Evolutionary conservation across 2,888 invertebrate species (phyloP), one percentile per base, ranked within the genome.

Genomic region (Boloria selene): DNA sequence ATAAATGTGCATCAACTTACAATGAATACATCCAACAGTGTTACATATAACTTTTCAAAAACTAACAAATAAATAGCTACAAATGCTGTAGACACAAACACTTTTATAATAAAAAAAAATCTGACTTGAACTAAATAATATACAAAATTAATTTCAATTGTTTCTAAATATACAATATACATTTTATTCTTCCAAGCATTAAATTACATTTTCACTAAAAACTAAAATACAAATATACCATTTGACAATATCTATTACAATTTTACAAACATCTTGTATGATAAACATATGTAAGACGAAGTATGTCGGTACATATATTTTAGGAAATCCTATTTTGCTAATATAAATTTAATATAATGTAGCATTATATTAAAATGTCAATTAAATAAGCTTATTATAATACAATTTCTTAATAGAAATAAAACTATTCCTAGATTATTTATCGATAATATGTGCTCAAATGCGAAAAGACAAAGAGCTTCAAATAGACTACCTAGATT

Each of bases 1-100:
- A 4, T 56, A 45, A 22, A 45, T 56, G 56, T 45, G 45, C 56
- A 45, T 45, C 22, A 16, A 45, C 26, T 22, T 13, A 56, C 44
- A 42, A 14, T 55, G 6, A 44, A 44, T 55, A n/a, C 22, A 44
- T 22, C 14, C 16, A 38, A 54, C 13, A 42, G 13, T 42, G 14
- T 18, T 42, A 18, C 17, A 17, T n/a, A 55, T 55, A 18, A 54
- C 16, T 55, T 44, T 31, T 6, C 31, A 31, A 44, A 54, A 7
- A 54, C 31, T 38, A 38, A 17, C n/a, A 10, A 38, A 54, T 4
- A 17, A 17, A 17, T 55, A 18, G 54, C 13, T 13, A 42, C 38
- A 55, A 44, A 42, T 17, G 17, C 13, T 17, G 0, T 10, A 54
- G 13, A 17, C 0, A 55, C 42, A 18, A 42, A 42, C 14, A 42